Conservation (phyloP, 2,113 vertebrate genomes). For the Caloenas nicobarica region DNA sequence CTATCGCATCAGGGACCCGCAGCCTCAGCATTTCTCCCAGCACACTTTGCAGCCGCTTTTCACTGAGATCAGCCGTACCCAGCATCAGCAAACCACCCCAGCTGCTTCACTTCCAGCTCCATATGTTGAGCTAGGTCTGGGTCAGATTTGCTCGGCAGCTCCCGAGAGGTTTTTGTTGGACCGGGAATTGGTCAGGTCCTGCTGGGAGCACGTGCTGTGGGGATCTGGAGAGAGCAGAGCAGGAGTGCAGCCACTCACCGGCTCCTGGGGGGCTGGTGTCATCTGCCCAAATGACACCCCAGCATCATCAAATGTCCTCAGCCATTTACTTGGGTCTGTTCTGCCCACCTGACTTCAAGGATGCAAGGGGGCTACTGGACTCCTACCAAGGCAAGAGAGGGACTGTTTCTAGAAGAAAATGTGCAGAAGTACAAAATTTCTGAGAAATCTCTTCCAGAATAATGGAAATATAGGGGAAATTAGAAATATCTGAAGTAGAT, state of each 20-base stretch:
- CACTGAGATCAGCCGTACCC: no score
- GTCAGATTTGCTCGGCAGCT: background rate
- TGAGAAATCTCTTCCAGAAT: background rate
- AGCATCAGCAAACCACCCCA: no score
- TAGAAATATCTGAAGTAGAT: background rate
- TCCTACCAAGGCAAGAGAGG: background rate
- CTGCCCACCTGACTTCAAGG: background rate
- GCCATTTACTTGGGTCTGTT: background rate
- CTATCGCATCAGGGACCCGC: background rate
- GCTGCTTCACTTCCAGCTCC: no score
- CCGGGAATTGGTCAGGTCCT: background rate
- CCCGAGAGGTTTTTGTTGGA: background rate
- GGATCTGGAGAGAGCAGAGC: background rate
- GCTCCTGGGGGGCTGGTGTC: fast-evolving
- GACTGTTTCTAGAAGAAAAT: background rate
- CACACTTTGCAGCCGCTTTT: no score
- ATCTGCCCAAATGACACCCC: fast-evolving
- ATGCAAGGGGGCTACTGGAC: background rate
- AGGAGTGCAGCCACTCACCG: background rate
- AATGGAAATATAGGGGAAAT: background rate
- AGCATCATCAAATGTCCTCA: background rate
- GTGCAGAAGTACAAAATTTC: background rate
- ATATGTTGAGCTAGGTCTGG: no score
- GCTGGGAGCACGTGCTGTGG: no score
- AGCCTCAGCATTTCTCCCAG: background rate